Evolutionary conservation across 2,888 invertebrate genomes (phyloP).

Genomic region (Chorisops tibialis): DNA sequence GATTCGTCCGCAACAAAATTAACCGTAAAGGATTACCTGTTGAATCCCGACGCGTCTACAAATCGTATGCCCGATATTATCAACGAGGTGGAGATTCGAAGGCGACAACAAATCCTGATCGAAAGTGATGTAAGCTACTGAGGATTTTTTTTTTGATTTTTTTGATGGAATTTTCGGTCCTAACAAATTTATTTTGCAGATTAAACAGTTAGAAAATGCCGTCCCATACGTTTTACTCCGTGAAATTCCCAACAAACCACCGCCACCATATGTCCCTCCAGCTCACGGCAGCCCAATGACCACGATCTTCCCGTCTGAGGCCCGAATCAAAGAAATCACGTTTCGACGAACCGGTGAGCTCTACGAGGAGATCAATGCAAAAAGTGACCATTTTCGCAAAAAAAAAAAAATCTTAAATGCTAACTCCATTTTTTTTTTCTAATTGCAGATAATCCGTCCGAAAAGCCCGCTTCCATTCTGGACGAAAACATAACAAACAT

Average conservation of each 20-base stretch:
- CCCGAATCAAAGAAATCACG: constrained; percentile 45
- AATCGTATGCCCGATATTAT: constrained; percentile 47
- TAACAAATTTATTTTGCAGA: constrained; percentile 53
- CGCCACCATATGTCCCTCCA: constrained; percentile 72
- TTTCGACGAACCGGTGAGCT: constrained; percentile 44
- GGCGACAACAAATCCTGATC: constrained; percentile 61
- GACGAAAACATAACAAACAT: constrained; percentile 50
- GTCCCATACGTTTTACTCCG: constrained; percentile 55
- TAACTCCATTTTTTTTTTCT: background rate
- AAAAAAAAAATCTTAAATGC: background rate
- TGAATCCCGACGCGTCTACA: constrained; percentile 9
- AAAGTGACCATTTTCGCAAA: background rate
- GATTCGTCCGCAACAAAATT: background rate
- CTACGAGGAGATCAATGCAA: constrained; percentile 37
- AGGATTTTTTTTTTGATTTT: background rate
- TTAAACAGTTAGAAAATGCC: constrained; percentile 58
- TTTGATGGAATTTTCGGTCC: constrained; percentile 1
- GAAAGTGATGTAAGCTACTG: constrained; percentile 58
- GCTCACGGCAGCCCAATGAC: constrained; percentile 49
- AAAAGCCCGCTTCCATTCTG: constrained; percentile 41
- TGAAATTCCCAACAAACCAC: constrained; percentile 72
- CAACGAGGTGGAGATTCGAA: constrained; percentile 60
- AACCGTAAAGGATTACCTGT: constrained; percentile 12
- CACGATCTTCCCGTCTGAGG: constrained; percentile 46
- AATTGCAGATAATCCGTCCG: constrained; percentile 37